Percentiles rank a stretch among this genome's conserved stretches.
phyloP scores from a whole-genome alignment of 1,140 invertebrate species.

The Aphelenchoides avenae region DNA sequence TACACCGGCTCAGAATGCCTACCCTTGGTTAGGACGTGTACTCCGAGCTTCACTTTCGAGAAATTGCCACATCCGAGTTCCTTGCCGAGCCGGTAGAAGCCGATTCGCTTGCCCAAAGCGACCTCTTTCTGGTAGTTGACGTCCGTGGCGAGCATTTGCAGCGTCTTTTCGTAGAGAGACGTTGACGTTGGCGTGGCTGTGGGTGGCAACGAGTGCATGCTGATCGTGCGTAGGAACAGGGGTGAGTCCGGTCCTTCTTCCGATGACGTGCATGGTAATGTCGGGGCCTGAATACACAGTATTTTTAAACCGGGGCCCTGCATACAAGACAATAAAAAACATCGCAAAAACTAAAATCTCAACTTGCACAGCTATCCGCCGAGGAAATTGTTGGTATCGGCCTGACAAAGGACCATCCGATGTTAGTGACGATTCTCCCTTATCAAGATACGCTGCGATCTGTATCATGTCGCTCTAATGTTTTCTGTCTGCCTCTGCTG shows the following conservation, averaged over 20 bases:
- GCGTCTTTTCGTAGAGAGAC: conserved; percentile 34
- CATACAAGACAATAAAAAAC: background rate
- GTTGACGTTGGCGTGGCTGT: background rate
- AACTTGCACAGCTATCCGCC: too few species aligned
- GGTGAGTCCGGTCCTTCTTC: conserved; percentile 36
- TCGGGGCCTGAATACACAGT: conserved; percentile 31
- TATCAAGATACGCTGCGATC: too few species aligned
- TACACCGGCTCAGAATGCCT: background rate
- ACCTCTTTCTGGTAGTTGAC: conserved; percentile 60
- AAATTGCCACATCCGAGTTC: conserved; percentile 80
- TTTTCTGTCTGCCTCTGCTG: too few species aligned
- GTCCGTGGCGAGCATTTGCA: conserved; percentile 33
- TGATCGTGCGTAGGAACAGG: conserved; percentile 23
- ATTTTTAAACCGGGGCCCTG: background rate
- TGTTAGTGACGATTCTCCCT: too few species aligned
- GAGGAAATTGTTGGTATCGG: too few species aligned
- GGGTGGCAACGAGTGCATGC: conserved; percentile 28
- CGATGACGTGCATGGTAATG: conserved; percentile 39
- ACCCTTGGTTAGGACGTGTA: conserved; percentile 77
- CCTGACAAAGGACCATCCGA: too few species aligned
- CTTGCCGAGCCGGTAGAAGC: conserved; percentile 69
- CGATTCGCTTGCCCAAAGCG: conserved; percentile 68
- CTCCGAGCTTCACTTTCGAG: conserved; percentile 79
- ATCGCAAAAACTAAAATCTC: too few species aligned
- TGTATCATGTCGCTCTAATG: too few species aligned